Evolutionary conservation across 2,797 vertebrate genomes (phyloP).

Genomic region (Crax fasciolata): DNA sequence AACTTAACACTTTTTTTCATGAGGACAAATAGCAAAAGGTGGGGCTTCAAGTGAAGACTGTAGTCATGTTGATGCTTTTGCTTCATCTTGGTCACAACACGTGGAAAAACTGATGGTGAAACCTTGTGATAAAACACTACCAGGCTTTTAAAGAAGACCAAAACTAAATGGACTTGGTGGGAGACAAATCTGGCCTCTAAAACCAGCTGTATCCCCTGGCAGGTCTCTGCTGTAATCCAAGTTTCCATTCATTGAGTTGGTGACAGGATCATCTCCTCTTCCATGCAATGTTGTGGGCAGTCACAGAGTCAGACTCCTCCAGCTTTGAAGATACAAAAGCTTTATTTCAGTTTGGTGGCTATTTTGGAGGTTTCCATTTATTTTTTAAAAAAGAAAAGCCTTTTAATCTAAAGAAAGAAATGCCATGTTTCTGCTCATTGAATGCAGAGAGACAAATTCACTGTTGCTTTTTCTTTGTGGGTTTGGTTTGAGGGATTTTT

Average conservation of each 20-base stretch:
- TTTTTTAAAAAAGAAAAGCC: neutral
- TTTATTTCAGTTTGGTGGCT: constrained; percentile 6
- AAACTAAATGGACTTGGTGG: neutral
- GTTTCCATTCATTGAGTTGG: neutral
- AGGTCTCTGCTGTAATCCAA: neutral
- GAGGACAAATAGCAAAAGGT: neutral
- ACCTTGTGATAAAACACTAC: neutral
- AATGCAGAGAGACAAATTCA: constrained; percentile 2
- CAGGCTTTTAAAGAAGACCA: neutral
- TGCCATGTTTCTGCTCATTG: neutral
- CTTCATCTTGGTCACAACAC: neutral
- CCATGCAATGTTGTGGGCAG: neutral
- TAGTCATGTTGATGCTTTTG: neutral
- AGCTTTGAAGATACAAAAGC: constrained; percentile 5
- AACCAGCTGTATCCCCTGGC: neutral
- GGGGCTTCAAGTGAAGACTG: neutral
- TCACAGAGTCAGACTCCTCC: neutral
- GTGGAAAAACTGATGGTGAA: neutral
- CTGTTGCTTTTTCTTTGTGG: constrained; percentile 55
- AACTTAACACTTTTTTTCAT: neutral
- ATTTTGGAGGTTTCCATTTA: neutral
- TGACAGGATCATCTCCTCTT: neutral
- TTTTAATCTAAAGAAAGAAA: constrained; percentile 11
- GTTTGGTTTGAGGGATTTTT: neutral
- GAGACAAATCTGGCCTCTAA: neutral